Conservation (phyloP, 2,113 vertebrate species). For the Tapirus terrestris region DNA sequence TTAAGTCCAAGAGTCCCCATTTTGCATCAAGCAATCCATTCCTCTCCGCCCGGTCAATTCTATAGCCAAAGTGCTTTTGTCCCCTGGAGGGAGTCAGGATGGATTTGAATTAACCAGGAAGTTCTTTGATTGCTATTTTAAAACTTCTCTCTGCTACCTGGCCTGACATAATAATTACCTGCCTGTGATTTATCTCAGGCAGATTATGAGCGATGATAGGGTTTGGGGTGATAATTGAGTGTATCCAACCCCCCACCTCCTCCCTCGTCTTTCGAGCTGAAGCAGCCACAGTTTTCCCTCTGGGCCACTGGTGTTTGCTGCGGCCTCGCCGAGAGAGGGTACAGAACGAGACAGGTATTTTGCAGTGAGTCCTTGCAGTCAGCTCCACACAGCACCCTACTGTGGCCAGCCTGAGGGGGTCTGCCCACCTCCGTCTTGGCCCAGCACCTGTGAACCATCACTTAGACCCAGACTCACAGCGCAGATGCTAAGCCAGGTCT, state of each 20-base stretch:
- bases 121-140: constrained; percentile 71
- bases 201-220: constrained; percentile 51
- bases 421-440: background rate
- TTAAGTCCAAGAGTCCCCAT: constrained; percentile 54
- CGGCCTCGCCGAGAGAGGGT: accelerated
- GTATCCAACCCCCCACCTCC: background rate
- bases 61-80: constrained; percentile 68
- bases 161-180: constrained; percentile 54
- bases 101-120: constrained; percentile 74
- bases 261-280: background rate
- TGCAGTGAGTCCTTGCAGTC: background rate
- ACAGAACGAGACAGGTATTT: background rate
- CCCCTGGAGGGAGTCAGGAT: constrained; percentile 65
- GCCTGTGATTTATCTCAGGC: constrained; percentile 64
- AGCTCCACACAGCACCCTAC: background rate
- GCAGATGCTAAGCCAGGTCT: background rate
- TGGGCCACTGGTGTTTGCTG: accelerated
- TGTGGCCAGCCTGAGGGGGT: accelerated
- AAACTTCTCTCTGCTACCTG: constrained; percentile 55
- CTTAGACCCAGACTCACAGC: background rate
- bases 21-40: constrained; percentile 40
- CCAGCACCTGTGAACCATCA: background rate
- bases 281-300: background rate
- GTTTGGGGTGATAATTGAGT: constrained; percentile 54
- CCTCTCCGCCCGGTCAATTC: constrained; percentile 65